Conservation (phyloP, 2,113 vertebrate species). For the Pelvicachromis taeniatus region DNA sequence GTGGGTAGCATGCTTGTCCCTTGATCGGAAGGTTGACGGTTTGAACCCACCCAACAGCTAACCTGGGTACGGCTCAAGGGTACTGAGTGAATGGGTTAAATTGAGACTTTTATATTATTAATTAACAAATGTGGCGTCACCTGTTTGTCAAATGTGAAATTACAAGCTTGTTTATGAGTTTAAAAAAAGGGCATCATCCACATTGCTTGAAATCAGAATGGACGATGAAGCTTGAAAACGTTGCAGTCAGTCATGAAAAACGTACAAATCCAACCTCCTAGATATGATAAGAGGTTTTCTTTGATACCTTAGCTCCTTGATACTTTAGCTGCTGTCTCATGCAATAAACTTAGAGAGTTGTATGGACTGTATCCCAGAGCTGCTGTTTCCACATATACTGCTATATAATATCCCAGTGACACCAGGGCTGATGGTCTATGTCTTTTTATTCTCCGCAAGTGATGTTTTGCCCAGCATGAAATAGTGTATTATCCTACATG, state of each 20-base stretch:
- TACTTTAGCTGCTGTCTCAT: background rate
- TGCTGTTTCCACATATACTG: background rate
- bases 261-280: background rate
- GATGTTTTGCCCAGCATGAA: background rate
- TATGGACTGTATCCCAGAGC: background rate
- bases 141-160: background rate
- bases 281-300: background rate
- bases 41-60: no score
- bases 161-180: background rate
- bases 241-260: background rate
- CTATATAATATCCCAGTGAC: background rate
- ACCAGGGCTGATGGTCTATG: background rate
- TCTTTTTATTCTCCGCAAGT: background rate
- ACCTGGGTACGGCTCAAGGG: no score
- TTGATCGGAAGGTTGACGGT: no score
- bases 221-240: background rate
- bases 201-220: background rate
- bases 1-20: no score
- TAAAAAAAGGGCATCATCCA: background rate
- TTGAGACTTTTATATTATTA: no score
- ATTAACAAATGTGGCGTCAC: background rate
- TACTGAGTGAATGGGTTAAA: no score
- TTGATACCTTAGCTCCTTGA: background rate
- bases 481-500: background rate
- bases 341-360: background rate